Conservation (phyloP, 2,113 vertebrate genomes). For the Muntiacus reevesi region DNA sequence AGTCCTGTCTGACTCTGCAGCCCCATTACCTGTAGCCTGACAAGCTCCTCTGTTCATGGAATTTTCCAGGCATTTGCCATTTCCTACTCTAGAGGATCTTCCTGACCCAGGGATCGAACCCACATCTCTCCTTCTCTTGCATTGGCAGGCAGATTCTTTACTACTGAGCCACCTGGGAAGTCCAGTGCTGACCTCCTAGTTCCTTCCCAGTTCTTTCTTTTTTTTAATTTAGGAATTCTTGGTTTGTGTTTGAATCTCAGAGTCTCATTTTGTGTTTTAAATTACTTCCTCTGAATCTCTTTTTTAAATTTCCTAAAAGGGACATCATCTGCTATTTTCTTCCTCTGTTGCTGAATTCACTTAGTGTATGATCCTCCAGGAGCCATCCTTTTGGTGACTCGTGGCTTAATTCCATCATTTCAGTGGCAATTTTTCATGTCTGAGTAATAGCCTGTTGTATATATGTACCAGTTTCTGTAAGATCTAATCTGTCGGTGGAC, state of each 20-base stretch:
- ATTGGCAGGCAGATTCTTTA: neutral
- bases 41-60: neutral
- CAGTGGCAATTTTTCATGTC: neutral
- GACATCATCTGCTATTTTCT: neutral
- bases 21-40: neutral
- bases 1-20: neutral
- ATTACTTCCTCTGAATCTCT: neutral
- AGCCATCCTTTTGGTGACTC: neutral
- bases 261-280: neutral
- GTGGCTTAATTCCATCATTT: neutral
- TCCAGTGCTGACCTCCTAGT: neutral
- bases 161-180: neutral
- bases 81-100: neutral
- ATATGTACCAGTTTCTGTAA: neutral
- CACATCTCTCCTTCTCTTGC: neutral
- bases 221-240: neutral
- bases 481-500: neutral
- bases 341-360: neutral
- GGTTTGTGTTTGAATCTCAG: neutral
- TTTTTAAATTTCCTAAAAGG: neutral
- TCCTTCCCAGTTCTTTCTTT: neutral
- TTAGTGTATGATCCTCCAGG: neutral
- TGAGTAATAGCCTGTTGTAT: neutral
- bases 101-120: neutral
- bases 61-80: neutral